Evolutionary conservation across 2,888 invertebrate species (phyloP), one percentile per base, ranked within the genome.

Genomic region (Ryuthela nishihirai): DNA sequence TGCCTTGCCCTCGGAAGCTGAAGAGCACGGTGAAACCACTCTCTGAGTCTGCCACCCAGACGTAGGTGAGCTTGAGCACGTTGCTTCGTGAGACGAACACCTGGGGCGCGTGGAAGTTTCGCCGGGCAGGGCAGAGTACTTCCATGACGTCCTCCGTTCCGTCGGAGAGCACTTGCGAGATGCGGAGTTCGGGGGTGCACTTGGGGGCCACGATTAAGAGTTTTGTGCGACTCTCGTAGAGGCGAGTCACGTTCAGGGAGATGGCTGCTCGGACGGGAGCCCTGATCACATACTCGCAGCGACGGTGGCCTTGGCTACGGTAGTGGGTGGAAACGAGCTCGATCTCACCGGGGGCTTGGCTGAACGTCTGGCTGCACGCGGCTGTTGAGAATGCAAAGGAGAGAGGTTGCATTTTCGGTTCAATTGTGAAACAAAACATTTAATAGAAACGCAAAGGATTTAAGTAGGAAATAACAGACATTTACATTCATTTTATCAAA

Each of bases 361-460:
- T 47, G 40, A 56, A 62, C 24, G 62, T 62, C 43, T 62, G 62
- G 46, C 55, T 56, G 36, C 62, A 62, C 45, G 52, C 52, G 34
- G 62, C 56, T 62, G 36, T n/a, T n/a, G n/a, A n/a, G n/a, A n/a
- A n/a, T n/a, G n/a, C n/a, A 25, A 41, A 35, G 18, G 15, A n/a
- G 32, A 2, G 15, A 32, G 32, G n/a, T n/a, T 3, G 15, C 12
- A 32, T 32, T 15, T n/a, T 12, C 5, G 12, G 32, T 32, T 29
- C 15, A 15, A 5, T n/a, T 32, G 32, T 3, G 5, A 32, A 3
- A n/a, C 15, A 32, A 3, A 32, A 2, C 5, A 32, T n/a, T n/a
- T n/a, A n/a, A n/a, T n/a, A n/a, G n/a, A n/a, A n/a, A n/a, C n/a
- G n/a, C n/a, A n/a, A n/a, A n/a, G n/a, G n/a, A n/a, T n/a, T n/a